A percentile compares a stretch with the other conserved stretches of the same genome.
Conservation (phyloP, 2,888 invertebrate genomes). For the Hoplodrina blanda region DNA sequence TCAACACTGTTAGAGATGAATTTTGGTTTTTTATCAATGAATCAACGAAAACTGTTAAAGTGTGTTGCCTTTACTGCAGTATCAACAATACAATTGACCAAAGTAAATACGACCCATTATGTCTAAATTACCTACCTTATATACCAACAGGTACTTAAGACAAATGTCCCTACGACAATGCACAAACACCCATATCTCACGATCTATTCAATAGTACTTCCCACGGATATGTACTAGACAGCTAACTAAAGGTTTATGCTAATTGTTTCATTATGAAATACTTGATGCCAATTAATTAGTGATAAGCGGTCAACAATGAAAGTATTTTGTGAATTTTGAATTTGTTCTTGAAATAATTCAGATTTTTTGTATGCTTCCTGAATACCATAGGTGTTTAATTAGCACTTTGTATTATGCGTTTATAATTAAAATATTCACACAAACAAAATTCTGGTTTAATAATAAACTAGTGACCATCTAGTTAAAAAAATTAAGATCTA, state of each 20-base stretch:
- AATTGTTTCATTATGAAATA: constrained; percentile 37
- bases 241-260: constrained; percentile 45
- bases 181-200: constrained; percentile 44
- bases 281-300: constrained; percentile 19
- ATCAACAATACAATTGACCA: constrained; percentile 30
- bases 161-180: constrained; percentile 38
- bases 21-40: too few relatives aligned
- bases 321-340: constrained; percentile 22
- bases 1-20: too few relatives aligned
- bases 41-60: too few relatives aligned
- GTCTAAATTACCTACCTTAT: constrained; percentile 19
- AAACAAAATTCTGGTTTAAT: background rate
- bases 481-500: too few relatives aligned
- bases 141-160: constrained; percentile 15
- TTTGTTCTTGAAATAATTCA: background rate
- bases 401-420: background rate
- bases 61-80: too few relatives aligned
- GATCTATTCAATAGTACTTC: constrained; percentile 51
- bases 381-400: background rate
- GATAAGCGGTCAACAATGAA: constrained; percentile 19
- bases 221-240: constrained; percentile 53
- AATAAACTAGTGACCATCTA: too few relatives aligned
- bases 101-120: constrained; percentile 29
- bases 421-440: background rate
- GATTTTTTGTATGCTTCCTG: background rate